Percentiles rank a stretch among this genome's conserved stretches.
phyloP scores from a whole-genome alignment of 2,113 vertebrate species.

The Cyanocitta stelleri region DNA sequence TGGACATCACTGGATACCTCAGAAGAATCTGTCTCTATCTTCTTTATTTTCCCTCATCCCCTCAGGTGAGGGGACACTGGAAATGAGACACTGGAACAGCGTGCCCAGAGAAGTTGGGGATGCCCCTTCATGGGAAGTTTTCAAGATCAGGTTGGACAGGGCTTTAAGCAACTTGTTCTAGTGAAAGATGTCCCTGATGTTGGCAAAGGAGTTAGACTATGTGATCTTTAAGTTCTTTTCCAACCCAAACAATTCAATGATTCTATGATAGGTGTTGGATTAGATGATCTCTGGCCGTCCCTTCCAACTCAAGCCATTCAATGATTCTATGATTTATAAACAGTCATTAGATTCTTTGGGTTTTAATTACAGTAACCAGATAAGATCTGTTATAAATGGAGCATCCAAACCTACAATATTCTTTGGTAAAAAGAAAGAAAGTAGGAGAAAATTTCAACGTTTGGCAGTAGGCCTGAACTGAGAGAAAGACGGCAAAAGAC shows the following conservation, averaged over 20 bases:
- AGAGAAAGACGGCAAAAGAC: background rate
- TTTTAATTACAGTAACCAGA: background rate
- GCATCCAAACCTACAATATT: background rate
- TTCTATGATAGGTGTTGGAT: background rate
- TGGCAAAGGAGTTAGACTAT: background rate
- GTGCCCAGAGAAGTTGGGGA: background rate
- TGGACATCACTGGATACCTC: background rate
- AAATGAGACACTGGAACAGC: background rate
- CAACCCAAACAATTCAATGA: background rate
- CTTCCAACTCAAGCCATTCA: background rate
- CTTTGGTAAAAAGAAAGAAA: background rate
- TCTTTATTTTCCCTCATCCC: background rate
- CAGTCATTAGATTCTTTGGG: background rate
- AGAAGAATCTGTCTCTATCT: background rate
- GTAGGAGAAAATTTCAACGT: background rate
- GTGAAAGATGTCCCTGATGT: background rate
- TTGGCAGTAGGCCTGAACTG: background rate
- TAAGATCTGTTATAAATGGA: background rate
- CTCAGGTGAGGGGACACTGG: background rate
- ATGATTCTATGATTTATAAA: background rate
- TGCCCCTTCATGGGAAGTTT: background rate
- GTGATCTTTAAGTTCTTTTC: background rate
- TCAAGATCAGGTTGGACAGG: background rate
- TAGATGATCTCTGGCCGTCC: background rate
- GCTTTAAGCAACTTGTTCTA: background rate